A percentile compares a stretch with the other conserved stretches of the same genome.
phyloP scores from a whole-genome alignment of 2,888 invertebrate species.

The Drosophila phalerata region DNA sequence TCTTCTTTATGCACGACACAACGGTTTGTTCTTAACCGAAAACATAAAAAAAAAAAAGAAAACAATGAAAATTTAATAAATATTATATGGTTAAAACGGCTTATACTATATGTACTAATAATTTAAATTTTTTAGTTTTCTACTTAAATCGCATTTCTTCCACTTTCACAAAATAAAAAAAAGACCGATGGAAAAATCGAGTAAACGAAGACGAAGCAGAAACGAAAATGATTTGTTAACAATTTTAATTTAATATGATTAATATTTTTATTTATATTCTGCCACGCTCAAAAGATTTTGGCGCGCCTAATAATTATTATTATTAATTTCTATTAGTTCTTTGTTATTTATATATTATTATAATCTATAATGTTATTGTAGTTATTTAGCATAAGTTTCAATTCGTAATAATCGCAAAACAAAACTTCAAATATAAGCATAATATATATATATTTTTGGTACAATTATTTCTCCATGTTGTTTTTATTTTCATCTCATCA shows the following conservation, averaged over 20 bases:
- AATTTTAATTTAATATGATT: constrained; percentile 20
- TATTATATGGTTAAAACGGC: constrained; percentile 38
- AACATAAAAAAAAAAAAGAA: constrained; percentile 18
- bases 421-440: constrained; percentile 30
- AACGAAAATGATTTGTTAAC: constrained; percentile 22
- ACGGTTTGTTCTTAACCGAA: constrained; percentile 19
- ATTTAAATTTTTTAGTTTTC: constrained; percentile 65
- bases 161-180: constrained; percentile 58
- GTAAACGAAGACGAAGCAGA: background rate
- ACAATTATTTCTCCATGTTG: constrained; percentile 28
- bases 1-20: constrained; percentile 4
- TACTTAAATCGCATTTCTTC: constrained; percentile 82
- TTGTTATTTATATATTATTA: constrained; percentile 72
- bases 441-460: constrained; percentile 50
- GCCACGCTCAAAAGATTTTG: constrained; percentile 49
- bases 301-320: constrained; percentile 36
- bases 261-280: constrained; percentile 30
- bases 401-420: constrained; percentile 60
- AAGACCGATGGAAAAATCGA: background rate
- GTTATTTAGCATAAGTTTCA: constrained; percentile 59
- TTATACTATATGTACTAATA: constrained; percentile 32
- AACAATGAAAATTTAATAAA: background rate
- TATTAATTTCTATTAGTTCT: constrained; percentile 61
- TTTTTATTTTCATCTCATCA: constrained; percentile 36
- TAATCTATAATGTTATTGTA: constrained; percentile 39